Conservation (phyloP, 1,140 invertebrate genomes). For the Camponotus vicinus region DNA sequence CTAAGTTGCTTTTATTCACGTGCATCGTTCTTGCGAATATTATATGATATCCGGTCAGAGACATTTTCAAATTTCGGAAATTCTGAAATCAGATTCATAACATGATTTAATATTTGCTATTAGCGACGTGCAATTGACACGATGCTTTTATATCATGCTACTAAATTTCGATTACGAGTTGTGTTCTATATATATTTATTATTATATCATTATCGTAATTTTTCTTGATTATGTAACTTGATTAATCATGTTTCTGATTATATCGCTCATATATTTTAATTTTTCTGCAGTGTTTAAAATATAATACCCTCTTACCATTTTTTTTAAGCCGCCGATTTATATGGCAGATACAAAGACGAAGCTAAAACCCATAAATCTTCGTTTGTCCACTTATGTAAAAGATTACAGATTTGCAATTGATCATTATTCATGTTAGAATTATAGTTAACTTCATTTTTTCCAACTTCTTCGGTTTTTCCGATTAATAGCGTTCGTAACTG, state of each 20-base stretch:
- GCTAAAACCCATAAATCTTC: constrained; percentile 68
- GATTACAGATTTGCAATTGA: constrained; percentile 66
- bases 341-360: constrained; percentile 67
- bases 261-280: background rate
- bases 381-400: constrained; percentile 70
- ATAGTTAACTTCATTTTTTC: constrained; percentile 14
- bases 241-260: background rate
- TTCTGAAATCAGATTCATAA: background rate
- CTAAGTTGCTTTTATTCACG: constrained; percentile 34
- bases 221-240: background rate
- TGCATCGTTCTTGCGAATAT: constrained; percentile 37
- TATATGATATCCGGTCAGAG: constrained; percentile 39
- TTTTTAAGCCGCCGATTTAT: constrained; percentile 10
- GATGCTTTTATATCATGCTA: background rate
- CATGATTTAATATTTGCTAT: background rate
- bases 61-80: constrained; percentile 47
- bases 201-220: background rate
- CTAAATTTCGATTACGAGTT: constrained; percentile 25
- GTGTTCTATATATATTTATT: background rate
- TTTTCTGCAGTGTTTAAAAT: background rate
- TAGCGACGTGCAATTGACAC: background rate
- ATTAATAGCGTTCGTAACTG: constrained; percentile 74
- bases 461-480: constrained; percentile 26
- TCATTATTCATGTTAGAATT: background rate
- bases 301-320: constrained; percentile 13